Percentiles rank a stretch among this genome's conserved stretches.
These are phyloP conservation scores for Etia nguti DNA, from an alignment of 2,113 vertebrate species.

Conservation along the genomic window DNA sequence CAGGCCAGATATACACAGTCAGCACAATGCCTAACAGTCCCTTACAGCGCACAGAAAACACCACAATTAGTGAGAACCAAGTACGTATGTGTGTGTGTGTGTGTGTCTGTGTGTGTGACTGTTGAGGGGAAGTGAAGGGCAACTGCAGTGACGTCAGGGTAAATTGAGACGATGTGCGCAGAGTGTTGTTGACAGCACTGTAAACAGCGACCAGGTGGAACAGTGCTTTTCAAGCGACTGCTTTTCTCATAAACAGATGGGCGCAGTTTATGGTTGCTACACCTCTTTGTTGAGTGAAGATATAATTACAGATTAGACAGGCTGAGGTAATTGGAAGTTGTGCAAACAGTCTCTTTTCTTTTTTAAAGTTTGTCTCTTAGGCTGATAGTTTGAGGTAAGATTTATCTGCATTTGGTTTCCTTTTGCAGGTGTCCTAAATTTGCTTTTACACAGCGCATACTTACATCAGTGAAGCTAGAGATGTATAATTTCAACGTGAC, in stretches of 20 bases:
- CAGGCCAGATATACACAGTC: conserved; percentile 10
- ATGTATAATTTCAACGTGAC: background rate
- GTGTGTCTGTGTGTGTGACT: conserved; percentile 11
- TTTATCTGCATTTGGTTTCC: background rate
- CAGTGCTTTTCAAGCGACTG: conserved; percentile 21
- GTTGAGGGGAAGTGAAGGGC: conserved; percentile 52
- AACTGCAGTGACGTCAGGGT: conserved; percentile 36
- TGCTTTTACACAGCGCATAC: background rate
- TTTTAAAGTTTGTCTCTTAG: background rate
- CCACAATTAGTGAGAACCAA: conserved; percentile 22
- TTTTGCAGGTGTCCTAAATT: background rate
- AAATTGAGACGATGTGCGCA: conserved; percentile 44
- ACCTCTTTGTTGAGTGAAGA: conserved; percentile 56
- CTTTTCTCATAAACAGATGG: conserved; percentile 66
- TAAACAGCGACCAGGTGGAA: conserved; percentile 62
- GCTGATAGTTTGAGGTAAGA: background rate
- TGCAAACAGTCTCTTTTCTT: conserved; percentile 25
- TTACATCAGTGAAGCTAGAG: background rate
- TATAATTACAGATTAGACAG: conserved; percentile 62
- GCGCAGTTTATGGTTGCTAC: conserved; percentile 43
- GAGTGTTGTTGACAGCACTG: conserved; percentile 54
- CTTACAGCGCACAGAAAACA: background rate
- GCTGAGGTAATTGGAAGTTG: conserved; percentile 45
- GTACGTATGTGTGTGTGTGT: background rate
- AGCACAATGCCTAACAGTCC: conserved; percentile 9